phyloP scores from a whole-genome alignment of 2,888 invertebrate species.

The Acleris sparsana region DNA sequence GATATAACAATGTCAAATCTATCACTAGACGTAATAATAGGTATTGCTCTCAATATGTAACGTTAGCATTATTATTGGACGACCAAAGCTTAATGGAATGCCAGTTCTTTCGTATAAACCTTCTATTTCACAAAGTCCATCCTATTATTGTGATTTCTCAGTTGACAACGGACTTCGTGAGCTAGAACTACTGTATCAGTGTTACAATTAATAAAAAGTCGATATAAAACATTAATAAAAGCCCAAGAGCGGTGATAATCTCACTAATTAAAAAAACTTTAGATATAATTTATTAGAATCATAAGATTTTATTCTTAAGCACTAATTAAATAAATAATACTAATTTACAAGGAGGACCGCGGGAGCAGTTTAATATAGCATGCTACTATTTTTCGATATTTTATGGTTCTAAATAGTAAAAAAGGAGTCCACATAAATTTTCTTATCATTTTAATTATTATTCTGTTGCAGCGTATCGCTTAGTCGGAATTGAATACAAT shows the following conservation, averaged over 20 bases:
- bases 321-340: constrained; percentile 82
- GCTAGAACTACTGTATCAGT: constrained; percentile 6
- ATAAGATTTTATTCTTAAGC: constrained; percentile 72
- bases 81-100: constrained; percentile 52
- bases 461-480: no score
- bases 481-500: no score
- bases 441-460: no score
- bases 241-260: constrained; percentile 60
- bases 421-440: no score
- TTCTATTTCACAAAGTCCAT: no score
- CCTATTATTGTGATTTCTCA: no score
- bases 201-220: constrained; percentile 42
- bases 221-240: constrained; percentile 53
- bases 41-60: constrained; percentile 35
- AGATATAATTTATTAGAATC: constrained; percentile 51
- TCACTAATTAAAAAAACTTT: constrained; percentile 56
- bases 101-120: constrained; percentile 31
- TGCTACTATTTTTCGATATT: no score
- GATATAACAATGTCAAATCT: constrained; percentile 33
- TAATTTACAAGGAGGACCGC: constrained; percentile 69
- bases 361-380: constrained; percentile 28
- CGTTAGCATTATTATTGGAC: constrained; percentile 18
- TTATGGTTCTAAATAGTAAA: no score
- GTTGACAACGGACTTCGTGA: no score
- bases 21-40: constrained; percentile 30